phyloP scores from a whole-genome alignment of 2,888 invertebrate genomes.

The Marronus borbonicus region DNA sequence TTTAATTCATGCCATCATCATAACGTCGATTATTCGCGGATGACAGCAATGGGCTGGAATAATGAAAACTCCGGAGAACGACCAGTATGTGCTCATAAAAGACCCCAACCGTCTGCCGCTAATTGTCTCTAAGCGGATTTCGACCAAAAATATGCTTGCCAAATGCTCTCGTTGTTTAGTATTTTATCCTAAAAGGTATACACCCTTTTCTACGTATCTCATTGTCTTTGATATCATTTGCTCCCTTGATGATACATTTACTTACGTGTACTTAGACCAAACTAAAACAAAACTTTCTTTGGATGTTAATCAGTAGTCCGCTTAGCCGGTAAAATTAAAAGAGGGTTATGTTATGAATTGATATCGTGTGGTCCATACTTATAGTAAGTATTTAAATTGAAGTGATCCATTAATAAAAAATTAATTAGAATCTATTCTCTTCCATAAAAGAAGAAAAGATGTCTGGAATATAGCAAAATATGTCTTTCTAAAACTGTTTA shows the following conservation, averaged over 20 bases:
- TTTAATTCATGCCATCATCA: constrained; percentile 46
- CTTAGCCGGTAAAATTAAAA: no score
- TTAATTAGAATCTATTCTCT: no score
- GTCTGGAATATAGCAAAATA: no score
- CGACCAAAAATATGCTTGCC: constrained; percentile 30
- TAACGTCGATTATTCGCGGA: constrained; percentile 50
- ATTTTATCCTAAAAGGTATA: constrained; percentile 23
- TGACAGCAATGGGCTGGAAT: constrained; percentile 51
- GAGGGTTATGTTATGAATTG: no score
- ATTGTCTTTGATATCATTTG: constrained; percentile 29
- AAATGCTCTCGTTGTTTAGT: constrained; percentile 27
- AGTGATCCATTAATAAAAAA: no score
- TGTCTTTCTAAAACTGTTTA: no score
- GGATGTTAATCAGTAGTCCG: background rate
- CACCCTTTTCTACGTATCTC: constrained; percentile 23
- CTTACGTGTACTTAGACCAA: background rate
- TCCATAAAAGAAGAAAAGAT: no score
- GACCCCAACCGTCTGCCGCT: constrained; percentile 52
- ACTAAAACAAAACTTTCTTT: background rate
- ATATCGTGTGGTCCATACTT: no score
- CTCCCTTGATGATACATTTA: background rate
- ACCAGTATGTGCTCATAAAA: constrained; percentile 51
- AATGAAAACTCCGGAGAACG: constrained; percentile 49
- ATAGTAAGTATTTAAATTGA: no score
- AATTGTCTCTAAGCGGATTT: constrained; percentile 59